phyloP scores from a whole-genome alignment of 1,140 invertebrate genomes.

The Aphis craccivora region DNA sequence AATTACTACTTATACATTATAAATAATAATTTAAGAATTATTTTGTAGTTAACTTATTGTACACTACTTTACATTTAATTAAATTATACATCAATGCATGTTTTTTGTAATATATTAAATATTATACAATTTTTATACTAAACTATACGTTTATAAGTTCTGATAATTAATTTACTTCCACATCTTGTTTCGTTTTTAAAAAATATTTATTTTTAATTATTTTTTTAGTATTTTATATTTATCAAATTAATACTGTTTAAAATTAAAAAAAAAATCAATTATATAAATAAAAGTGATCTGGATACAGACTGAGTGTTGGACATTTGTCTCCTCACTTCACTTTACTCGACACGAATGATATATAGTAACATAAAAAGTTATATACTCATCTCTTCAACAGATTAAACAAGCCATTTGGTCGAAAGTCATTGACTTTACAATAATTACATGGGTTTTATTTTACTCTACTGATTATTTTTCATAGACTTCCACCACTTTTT shows the following conservation, averaged over 20 bases:
- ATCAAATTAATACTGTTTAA: not conserved
- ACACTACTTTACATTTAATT: not conserved
- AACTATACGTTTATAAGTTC: not conserved
- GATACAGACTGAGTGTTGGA: not conserved
- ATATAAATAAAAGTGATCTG: not conserved
- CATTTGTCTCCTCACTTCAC: not conserved
- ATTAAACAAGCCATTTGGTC: not conserved
- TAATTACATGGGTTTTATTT: not conserved
- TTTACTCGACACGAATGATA: not conserved
- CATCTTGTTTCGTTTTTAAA: not conserved
- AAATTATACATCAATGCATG: not conserved
- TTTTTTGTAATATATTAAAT: not conserved
- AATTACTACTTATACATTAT: not conserved
- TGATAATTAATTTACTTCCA: not conserved
- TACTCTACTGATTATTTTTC: no score
- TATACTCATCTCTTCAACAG: not conserved
- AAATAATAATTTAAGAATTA: not conserved
- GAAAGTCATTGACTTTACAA: not conserved
- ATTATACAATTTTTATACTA: not conserved
- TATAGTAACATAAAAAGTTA: not conserved
- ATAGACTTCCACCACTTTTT: not conserved
- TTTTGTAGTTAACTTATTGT: not conserved
- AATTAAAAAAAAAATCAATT: not conserved
- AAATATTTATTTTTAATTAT: not conserved
- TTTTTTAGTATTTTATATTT: not conserved